phyloP scores from a whole-genome alignment of 1,140 invertebrate species.

The Ctenoplectra terminalis region DNA sequence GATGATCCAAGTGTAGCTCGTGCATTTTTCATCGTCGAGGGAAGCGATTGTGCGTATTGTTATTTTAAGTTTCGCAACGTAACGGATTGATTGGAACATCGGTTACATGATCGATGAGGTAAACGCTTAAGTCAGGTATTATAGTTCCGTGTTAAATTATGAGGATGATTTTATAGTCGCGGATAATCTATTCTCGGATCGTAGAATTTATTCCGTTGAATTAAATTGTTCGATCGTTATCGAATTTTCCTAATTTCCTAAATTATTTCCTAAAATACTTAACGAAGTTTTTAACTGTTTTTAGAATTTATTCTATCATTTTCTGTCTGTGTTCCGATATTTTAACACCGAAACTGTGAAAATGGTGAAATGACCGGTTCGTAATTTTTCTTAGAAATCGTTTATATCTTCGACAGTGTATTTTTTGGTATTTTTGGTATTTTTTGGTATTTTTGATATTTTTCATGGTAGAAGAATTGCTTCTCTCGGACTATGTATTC shows the following conservation, averaged over 20 bases:
- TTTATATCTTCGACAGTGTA: too few relatives aligned
- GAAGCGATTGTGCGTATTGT: background rate
- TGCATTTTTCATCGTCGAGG: background rate
- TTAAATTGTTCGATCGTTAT: background rate
- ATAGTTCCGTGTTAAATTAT: background rate
- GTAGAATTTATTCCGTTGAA: background rate
- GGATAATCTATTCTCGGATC: background rate
- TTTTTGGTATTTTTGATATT: too few relatives aligned
- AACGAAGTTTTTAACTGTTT: too few relatives aligned
- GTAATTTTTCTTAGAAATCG: too few relatives aligned
- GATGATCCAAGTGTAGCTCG: background rate
- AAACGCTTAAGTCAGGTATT: background rate
- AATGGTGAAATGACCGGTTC: too few relatives aligned
- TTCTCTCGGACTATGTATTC: too few relatives aligned
- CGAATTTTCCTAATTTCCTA: background rate
- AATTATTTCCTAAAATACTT: too few relatives aligned
- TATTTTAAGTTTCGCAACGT: slow-evolving; percentile 1
- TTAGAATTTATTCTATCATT: too few relatives aligned
- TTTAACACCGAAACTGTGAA: too few relatives aligned
- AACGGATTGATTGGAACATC: background rate
- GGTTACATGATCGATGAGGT: background rate
- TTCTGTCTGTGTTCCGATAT: too few relatives aligned
- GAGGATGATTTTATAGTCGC: background rate
- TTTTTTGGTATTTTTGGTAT: too few relatives aligned
- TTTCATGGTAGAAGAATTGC: too few relatives aligned